Conservation (phyloP, 2,113 vertebrate species). For the Rissa tridactyla region DNA sequence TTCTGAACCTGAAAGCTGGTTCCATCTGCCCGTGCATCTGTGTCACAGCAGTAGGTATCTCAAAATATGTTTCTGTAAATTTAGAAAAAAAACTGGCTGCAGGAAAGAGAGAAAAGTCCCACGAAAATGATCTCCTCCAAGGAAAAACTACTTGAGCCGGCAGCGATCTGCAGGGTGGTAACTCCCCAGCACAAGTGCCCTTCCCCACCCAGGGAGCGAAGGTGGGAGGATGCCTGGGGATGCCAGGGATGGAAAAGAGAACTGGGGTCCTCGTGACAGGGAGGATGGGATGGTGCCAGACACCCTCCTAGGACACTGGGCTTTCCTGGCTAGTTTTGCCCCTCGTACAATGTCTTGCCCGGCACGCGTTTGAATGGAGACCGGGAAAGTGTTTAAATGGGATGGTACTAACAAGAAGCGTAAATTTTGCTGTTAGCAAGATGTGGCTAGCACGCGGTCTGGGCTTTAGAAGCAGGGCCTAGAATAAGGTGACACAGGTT, state of each 20-base stretch:
- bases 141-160: not conserved
- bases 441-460: rapidly evolving
- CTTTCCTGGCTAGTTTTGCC: not conserved
- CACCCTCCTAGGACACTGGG: not conserved
- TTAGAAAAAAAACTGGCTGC: not conserved
- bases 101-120: not conserved
- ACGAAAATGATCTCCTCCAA: not conserved
- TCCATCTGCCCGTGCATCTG: not conserved
- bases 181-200: not conserved
- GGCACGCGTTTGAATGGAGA: not conserved
- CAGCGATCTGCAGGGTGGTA: not conserved
- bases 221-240: not conserved
- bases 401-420: not conserved
- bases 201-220: not conserved
- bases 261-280: not conserved
- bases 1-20: not conserved
- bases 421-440: not conserved
- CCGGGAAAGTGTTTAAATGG: not conserved
- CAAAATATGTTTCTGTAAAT: not conserved
- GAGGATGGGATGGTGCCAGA: not conserved
- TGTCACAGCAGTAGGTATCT: not conserved
- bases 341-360: not conserved
- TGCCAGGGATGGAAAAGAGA: not conserved
- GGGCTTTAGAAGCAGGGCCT: not conserved
- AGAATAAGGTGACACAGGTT: not conserved